These are phyloP conservation scores for Myiozetetes cayanensis DNA, from an alignment of 2,113 vertebrate genomes.

Conservation along the genomic window DNA sequence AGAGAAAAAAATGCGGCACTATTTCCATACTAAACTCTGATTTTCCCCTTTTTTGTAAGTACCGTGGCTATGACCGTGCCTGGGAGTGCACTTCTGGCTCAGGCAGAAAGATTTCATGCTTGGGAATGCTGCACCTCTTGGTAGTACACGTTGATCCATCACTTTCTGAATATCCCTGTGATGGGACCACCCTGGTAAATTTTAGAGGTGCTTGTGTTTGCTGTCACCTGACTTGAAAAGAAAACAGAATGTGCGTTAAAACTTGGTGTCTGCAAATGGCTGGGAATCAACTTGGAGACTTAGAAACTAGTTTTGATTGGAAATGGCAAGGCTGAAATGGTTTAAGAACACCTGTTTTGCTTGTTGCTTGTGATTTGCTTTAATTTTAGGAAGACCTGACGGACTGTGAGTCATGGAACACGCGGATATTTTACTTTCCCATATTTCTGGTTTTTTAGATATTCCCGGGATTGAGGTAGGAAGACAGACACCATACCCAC, in stretches of 20 bases:
- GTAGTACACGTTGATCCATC: not conserved
- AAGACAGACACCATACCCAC: not conserved
- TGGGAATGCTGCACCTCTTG: not conserved
- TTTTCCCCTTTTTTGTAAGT: not conserved
- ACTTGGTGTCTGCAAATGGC: not conserved
- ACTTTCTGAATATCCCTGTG: not conserved
- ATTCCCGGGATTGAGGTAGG: not conserved
- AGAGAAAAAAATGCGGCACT: not conserved
- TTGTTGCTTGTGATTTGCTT: not conserved
- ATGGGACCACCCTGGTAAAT: not conserved
- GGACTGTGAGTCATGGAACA: not conserved
- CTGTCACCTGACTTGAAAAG: not conserved
- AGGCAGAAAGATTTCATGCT: not conserved
- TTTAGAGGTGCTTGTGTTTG: not conserved
- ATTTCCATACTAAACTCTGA: not conserved
- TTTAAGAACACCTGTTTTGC: not conserved
- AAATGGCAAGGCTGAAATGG: not conserved
- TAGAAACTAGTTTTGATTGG: not conserved
- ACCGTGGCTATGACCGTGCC: fast-evolving
- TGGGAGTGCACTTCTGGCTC: not conserved
- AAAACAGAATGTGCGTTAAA: not conserved
- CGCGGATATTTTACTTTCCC: not conserved
- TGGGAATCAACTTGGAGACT: not conserved
- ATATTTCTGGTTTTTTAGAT: not conserved
- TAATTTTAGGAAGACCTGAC: not conserved